These are phyloP conservation scores for Limnephilus rhombicus DNA, from an alignment of 2,888 invertebrate species.

Conservation along the genomic window DNA sequence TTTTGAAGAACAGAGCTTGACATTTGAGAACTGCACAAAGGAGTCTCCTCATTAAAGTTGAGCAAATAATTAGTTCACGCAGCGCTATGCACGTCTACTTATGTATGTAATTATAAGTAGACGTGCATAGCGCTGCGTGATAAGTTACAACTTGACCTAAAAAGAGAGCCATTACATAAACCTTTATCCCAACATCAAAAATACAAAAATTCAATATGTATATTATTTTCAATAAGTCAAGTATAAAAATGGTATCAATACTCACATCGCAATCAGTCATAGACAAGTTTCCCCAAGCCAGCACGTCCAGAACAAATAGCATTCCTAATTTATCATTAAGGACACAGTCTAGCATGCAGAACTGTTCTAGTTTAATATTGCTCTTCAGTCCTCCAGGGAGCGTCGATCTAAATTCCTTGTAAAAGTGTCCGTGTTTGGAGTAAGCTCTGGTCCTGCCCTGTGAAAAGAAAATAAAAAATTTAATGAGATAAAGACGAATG, in stretches of 20 bases:
- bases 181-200: background rate
- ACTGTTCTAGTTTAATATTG: conserved; percentile 70
- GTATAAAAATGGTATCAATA: conserved; percentile 47
- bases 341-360: conserved; percentile 91
- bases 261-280: conserved; percentile 87
- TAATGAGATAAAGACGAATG: background rate
- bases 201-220: background rate
- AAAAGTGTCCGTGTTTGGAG: conserved; percentile 80
- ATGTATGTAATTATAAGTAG: too few relatives aligned
- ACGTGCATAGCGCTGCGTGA: too few relatives aligned
- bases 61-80: too few relatives aligned
- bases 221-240: background rate
- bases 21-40: background rate
- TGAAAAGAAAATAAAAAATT: background rate
- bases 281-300: conserved; percentile 87
- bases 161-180: background rate
- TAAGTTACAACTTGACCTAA: background rate
- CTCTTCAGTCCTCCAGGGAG: conserved; percentile 85
- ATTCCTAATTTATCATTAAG: conserved; percentile 79
- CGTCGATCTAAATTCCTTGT: conserved; percentile 79
- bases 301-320: conserved; percentile 89
- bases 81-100: too few relatives aligned
- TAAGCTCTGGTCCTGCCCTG: conserved; percentile 85
- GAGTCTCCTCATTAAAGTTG: background rate
- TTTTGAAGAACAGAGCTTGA: background rate